phyloP scores from a whole-genome alignment of 2,797 vertebrate species.

The Nannoperca obscura region DNA sequence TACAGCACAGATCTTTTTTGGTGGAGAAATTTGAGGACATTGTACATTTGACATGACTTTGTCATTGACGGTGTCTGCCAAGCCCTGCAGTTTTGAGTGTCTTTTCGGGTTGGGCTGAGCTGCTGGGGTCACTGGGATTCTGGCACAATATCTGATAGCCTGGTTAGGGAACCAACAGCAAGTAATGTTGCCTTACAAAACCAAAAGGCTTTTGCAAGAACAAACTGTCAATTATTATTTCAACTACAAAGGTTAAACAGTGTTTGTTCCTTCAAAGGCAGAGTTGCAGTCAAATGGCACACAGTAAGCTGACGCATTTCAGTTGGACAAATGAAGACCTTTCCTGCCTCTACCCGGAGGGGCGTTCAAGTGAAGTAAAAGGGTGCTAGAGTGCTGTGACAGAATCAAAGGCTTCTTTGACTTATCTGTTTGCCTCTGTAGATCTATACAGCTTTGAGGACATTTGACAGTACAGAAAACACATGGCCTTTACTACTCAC shows the following conservation, averaged over 20 bases:
- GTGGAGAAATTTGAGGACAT: constrained; percentile 40
- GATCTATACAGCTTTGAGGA: constrained; percentile 67
- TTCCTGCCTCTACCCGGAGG: constrained; percentile 62
- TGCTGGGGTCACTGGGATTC: constrained; percentile 46
- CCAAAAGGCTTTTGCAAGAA: constrained; percentile 56
- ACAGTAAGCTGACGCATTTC: constrained; percentile 64
- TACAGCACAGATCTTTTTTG: constrained; percentile 2
- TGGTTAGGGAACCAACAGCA: constrained; percentile 62
- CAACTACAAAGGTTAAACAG: constrained; percentile 78
- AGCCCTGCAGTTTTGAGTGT: constrained; percentile 29
- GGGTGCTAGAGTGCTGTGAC: constrained; percentile 59
- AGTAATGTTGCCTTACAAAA: constrained; percentile 56
- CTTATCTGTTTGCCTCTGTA: constrained; percentile 71
- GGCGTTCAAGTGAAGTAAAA: constrained; percentile 67
- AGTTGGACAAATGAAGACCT: constrained; percentile 71
- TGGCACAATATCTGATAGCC: constrained; percentile 51
- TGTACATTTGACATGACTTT: constrained; percentile 61
- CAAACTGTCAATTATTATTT: constrained; percentile 71
- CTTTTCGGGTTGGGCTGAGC: constrained; percentile 35
- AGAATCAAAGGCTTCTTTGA: constrained; percentile 74
- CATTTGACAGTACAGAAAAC: constrained; percentile 67
- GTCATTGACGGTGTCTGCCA: constrained; percentile 31
- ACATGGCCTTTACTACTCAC: constrained; percentile 58
- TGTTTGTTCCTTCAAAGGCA: constrained; percentile 72
- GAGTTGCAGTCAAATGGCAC: constrained; percentile 71